A percentile compares a stretch with the other conserved stretches of the same genome.
These are phyloP conservation scores for Apostichopus parvimensis DNA, from an alignment of 35 echinoderm and acorn worm genomes.

Conservation along the genomic window DNA sequence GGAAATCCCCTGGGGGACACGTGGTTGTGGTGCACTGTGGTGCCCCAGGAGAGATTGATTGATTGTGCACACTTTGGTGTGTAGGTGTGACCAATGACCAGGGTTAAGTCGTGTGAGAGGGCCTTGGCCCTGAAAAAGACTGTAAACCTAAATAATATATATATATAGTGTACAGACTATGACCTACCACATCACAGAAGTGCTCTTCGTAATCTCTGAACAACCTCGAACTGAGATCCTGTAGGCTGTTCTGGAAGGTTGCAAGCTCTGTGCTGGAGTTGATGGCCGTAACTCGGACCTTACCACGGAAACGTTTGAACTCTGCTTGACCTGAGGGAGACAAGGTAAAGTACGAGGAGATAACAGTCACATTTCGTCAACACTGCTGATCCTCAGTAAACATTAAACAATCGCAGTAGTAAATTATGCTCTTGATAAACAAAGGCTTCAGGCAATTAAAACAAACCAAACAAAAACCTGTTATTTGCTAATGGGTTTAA, in stretches of 20 bases:
- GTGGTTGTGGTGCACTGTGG: too few relatives aligned
- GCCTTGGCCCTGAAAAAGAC: neutral
- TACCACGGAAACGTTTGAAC: constrained; percentile 45
- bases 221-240: constrained; percentile 3
- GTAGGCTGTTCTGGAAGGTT: neutral
- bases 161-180: neutral
- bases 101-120: neutral
- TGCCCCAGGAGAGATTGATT: too few relatives aligned
- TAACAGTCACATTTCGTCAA: neutral
- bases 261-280: constrained; percentile 18
- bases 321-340: neutral
- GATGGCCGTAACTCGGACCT: constrained; percentile 26
- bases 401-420: too few relatives aligned
- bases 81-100: too few relatives aligned
- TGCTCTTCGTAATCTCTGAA: constrained; percentile 37
- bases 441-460: too few relatives aligned
- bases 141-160: neutral
- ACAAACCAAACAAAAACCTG: too few relatives aligned
- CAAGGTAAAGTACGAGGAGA: neutral
- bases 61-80: too few relatives aligned
- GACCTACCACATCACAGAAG: constrained; percentile 50
- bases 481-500: too few relatives aligned
- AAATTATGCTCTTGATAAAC: too few relatives aligned
- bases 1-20: too few relatives aligned
- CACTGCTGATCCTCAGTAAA: too few relatives aligned